Evolutionary conservation across 2,113 vertebrate genomes (phyloP), one percentile per base, ranked within the genome.

Genomic region (Nesogale talazaci): DNA sequence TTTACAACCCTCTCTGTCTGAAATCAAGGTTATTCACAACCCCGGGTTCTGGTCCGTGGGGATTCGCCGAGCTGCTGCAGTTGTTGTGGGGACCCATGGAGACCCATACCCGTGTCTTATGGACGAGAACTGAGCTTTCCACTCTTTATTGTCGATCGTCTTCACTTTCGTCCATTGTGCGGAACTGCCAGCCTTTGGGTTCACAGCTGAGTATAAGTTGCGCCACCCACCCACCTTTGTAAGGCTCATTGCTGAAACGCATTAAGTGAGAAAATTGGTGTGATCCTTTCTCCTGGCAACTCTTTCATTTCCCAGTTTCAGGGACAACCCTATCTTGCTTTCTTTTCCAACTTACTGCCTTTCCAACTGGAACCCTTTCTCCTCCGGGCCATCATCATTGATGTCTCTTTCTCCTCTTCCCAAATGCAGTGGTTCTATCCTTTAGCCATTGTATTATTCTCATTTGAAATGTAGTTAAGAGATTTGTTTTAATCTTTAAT

Each of bases 261-360:
- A 46, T 56, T 65, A 61, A 74, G 65, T 72, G 56, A 81, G 56
- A 38, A 74, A 65, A 87, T 63, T 74, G 63, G 40, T 75, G 67
- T 75, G 36, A 36, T 87, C 27, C 36, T 90, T 46, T 22, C 61
- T 91, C 46, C 75, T 46, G 77, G 59, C 31, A 91, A 1, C 6
- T 6, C 52, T 86, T 94, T 90, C 31, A 90, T 86, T 94, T 90
- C 69, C 75, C 86, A 36, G 23, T 75, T 90, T 38, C 25, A 38
- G 10, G 69, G 63, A 83, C 25, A 94, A 52, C n/a, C 40, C 31
- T 87, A 38, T 77, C 78, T 83, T 91, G 20, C 77, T 94, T 94
- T 69, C 61, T 57, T 61, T 52, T 52, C 14, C 46, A 52, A 52
- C 46, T 5, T 6, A 52, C 46, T 52, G 46, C 46, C 46, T 52